Conservation (phyloP, 2,888 invertebrate species). For the Athripsodes cinereus region DNA sequence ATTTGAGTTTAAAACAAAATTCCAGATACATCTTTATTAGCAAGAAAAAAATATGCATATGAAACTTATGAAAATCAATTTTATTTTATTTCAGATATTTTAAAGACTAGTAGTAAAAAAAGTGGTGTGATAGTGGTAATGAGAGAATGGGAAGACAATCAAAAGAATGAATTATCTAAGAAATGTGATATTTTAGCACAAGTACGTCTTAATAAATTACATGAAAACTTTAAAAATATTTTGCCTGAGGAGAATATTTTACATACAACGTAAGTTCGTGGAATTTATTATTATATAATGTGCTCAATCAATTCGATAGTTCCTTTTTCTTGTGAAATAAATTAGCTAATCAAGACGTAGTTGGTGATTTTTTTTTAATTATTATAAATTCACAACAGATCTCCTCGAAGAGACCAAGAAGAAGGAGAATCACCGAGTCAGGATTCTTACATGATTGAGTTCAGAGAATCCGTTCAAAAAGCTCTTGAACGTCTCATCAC, state of each 20-base stretch:
- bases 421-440: constrained; percentile 48
- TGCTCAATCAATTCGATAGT: no score
- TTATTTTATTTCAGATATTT: constrained; percentile 35
- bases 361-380: background rate
- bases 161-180: constrained; percentile 52
- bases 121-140: constrained; percentile 45
- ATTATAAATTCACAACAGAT: constrained; percentile 14
- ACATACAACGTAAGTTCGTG: constrained; percentile 46
- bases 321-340: no score
- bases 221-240: constrained; percentile 38
- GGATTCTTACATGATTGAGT: constrained; percentile 53
- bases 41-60: background rate
- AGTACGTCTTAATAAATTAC: constrained; percentile 40
- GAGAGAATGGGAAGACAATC: constrained; percentile 38
- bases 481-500: constrained; percentile 56
- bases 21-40: no score
- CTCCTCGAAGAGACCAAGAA: constrained; percentile 42
- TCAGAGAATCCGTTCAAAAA: constrained; percentile 54
- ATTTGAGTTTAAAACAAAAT: no score
- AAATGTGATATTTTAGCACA: constrained; percentile 35
- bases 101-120: constrained; percentile 39
- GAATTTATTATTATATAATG: no score
- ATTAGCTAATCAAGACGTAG: no score
- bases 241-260: constrained; percentile 49
- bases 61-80: background rate